Base-by-base conservation (phyloP, 2,113 vertebrate genomes). In the Phaetusa simplex region DNA sequence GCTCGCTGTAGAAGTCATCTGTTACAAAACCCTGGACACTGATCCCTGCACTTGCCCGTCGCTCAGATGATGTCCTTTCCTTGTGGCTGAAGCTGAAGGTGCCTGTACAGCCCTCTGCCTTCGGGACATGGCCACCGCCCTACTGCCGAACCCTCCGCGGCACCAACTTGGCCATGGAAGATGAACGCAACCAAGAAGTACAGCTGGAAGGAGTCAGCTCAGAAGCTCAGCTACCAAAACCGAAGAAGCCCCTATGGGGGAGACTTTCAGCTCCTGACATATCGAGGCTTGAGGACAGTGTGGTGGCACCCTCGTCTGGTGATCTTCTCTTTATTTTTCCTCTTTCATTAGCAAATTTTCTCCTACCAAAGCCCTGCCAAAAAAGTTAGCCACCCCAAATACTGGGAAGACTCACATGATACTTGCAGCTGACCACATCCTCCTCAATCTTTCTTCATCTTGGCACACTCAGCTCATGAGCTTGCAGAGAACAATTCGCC, bases 341-440 rank as follows among this genome's bases (percentile, higher is more conserved):
- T 79, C 78, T 42, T 81, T 3, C 15, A 16, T 59, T n/a, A 70
- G 82, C 40, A 82, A 66, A 82, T 77, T 72, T 78, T n/a, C 69
- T 82, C 65, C 78, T 62, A 40, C 38, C 21, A 6, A 32, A 89
- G 49, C 30, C 32, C 83, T 84, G 89, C 84, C 77, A 87, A 43
- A 84, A 66, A 53, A 27, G 42, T 47, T 26, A 53, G 26, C 82
- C 77, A 86, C 34, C 27, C 38, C 90, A 71, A 73, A n/a, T 18
- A 2, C 34, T 42, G 91, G 76, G 64, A 90, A 5, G 21, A 12
- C 87, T 96, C 84, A 84, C 84, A 61, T 14, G 87, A 61, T 45
- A 7, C 9, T 77, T 69, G 82, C 40, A 94, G 89, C 89, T 76
- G 84, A 80, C 78, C 96, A 93, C 95, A 91, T 91, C 92, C 90